phyloP scores from a whole-genome alignment of 1,140 invertebrate species.

The Lethrus apterus region DNA sequence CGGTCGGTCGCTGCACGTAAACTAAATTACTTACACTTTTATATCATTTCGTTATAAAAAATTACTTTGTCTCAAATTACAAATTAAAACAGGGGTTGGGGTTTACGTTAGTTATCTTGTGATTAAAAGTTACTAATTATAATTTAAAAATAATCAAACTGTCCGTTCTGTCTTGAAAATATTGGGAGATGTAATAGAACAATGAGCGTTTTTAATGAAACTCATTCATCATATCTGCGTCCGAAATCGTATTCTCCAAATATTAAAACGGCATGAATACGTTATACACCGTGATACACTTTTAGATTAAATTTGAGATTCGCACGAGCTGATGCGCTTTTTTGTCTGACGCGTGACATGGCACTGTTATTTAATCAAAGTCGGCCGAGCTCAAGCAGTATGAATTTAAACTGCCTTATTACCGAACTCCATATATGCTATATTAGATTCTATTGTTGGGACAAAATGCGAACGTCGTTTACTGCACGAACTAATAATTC shows the following conservation, averaged over 20 bases:
- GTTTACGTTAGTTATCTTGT: too few relatives aligned
- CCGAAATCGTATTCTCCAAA: not conserved
- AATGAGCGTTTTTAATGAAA: too few relatives aligned
- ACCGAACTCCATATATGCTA: conserved; percentile 26
- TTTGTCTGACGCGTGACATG: conserved; percentile 25
- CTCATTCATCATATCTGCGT: conserved; percentile 11
- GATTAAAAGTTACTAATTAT: too few relatives aligned
- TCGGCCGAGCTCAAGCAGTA: conserved; percentile 20
- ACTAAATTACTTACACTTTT: too few relatives aligned
- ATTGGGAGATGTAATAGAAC: too few relatives aligned
- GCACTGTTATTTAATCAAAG: conserved; percentile 29
- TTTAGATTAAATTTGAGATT: conserved; percentile 24
- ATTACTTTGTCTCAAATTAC: too few relatives aligned
- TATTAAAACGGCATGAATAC: conserved; percentile 13
- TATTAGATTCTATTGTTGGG: conserved; percentile 25
- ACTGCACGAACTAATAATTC: conserved; percentile 21
- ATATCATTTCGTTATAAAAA: too few relatives aligned
- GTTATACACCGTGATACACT: conserved; percentile 18
- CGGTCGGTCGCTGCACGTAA: too few relatives aligned
- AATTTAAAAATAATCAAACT: too few relatives aligned
- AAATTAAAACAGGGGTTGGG: too few relatives aligned
- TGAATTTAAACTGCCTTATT: conserved; percentile 31
- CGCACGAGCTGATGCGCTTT: conserved; percentile 19
- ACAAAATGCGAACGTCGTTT: not conserved
- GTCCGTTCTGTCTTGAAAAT: too few relatives aligned